Evolutionary conservation across 1,140 invertebrate species (phyloP).

Genomic region (Gonatopus flavifemur): DNA sequence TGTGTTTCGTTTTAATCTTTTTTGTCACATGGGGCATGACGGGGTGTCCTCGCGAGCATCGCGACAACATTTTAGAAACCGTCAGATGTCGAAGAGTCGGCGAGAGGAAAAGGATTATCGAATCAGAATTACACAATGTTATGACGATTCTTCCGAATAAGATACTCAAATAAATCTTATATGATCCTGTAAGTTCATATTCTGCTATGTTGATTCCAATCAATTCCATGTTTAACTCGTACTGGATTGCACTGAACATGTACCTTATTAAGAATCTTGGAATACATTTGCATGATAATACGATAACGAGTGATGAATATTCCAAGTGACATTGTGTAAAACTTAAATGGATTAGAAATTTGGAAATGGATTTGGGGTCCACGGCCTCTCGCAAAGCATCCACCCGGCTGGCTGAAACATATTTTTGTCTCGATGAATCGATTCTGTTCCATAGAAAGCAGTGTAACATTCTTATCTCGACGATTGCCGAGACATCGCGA

Average conservation of each 20-base stretch:
- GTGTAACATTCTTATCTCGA: too few relatives aligned
- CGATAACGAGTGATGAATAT: neutral
- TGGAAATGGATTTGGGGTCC: slow-evolving; percentile 39
- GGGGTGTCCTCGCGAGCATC: slow-evolving; percentile 49
- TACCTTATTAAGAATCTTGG: too few relatives aligned
- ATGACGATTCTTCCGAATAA: too few relatives aligned
- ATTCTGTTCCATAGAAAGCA: too few relatives aligned
- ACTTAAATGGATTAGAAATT: neutral
- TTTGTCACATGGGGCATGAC: slow-evolving; percentile 38
- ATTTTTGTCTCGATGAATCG: slow-evolving; percentile 46
- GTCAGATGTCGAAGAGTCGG: slow-evolving; percentile 11
- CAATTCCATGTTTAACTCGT: too few relatives aligned
- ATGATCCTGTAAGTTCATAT: too few relatives aligned
- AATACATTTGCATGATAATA: neutral
- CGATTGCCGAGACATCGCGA: too few relatives aligned
- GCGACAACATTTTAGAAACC: slow-evolving; percentile 29
- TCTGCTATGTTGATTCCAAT: too few relatives aligned
- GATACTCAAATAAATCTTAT: too few relatives aligned
- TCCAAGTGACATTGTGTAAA: slow-evolving; percentile 37
- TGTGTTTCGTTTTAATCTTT: slow-evolving; percentile 13
- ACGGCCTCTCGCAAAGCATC: slow-evolving; percentile 57
- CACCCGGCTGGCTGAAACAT: slow-evolving; percentile 55
- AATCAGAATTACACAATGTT: slow-evolving; percentile 29
- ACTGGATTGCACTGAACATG: too few relatives aligned
- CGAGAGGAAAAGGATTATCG: slow-evolving; percentile 8